Conservation (phyloP, 2,888 invertebrate genomes). For the Eledona agricola region DNA sequence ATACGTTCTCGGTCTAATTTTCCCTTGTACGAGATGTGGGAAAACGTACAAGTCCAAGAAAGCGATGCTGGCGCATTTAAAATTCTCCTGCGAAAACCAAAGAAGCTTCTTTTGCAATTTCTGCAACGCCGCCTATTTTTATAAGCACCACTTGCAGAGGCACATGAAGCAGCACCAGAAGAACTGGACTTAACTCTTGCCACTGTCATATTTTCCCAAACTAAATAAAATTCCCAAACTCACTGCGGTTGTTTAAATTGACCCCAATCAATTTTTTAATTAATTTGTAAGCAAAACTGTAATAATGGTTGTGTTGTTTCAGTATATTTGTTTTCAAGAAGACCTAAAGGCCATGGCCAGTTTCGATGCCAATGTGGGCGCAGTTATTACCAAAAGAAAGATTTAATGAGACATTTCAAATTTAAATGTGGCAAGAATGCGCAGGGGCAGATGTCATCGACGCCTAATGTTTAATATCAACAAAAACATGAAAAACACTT, state of each 20-base stretch:
- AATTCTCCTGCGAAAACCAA: slow-evolving; percentile 50
- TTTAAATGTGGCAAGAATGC: slow-evolving; percentile 46
- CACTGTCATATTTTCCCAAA: too few relatives aligned
- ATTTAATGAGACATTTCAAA: slow-evolving; percentile 51
- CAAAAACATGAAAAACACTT: too few relatives aligned
- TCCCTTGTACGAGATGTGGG: slow-evolving; percentile 48
- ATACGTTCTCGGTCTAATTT: slow-evolving; percentile 13
- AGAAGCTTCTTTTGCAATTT: slow-evolving; percentile 49
- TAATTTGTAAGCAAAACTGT: slow-evolving; percentile 1
- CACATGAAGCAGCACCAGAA: slow-evolving; percentile 43
- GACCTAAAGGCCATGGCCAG: slow-evolving; percentile 50
- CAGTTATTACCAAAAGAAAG: slow-evolving; percentile 53
- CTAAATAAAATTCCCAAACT: too few relatives aligned
- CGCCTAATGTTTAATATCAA: too few relatives aligned
- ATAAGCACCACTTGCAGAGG: slow-evolving; percentile 50
- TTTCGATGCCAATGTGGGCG: slow-evolving; percentile 50
- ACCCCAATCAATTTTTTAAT: too few relatives aligned
- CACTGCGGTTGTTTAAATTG: too few relatives aligned
- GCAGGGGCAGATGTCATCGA: too few relatives aligned
- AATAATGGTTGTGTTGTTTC: slow-evolving; percentile 3
- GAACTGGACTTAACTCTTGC: too few relatives aligned
- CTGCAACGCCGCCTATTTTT: slow-evolving; percentile 51
- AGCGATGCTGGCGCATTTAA: slow-evolving; percentile 50
- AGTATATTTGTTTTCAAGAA: slow-evolving; percentile 26
- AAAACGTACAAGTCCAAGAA: slow-evolving; percentile 51